Evolutionary conservation across 2,888 invertebrate species (phyloP), one percentile per base, ranked within the genome.

Genomic region (Cryptosula pallasiana): DNA sequence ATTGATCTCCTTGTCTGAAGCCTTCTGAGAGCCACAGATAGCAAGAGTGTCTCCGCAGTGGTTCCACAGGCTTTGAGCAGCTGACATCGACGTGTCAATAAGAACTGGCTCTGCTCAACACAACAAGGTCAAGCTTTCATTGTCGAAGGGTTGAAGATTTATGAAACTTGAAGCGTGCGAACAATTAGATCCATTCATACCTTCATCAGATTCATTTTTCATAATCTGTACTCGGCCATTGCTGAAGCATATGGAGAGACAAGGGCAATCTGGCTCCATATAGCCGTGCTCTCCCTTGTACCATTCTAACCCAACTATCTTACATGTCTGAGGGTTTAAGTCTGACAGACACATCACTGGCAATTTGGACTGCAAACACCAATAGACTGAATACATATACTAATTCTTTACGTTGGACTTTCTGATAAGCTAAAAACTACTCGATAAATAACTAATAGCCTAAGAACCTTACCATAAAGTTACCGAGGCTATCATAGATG

Each of bases 401-500:
- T n/a, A n/a, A n/a, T n/a, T n/a, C n/a, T n/a, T n/a, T n/a, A n/a
- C n/a, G n/a, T n/a, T n/a, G n/a, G n/a, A n/a, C n/a, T n/a, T n/a
- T n/a, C n/a, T n/a, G n/a, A n/a, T n/a, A n/a, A n/a, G n/a, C n/a
- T n/a, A n/a, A n/a, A n/a, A n/a, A n/a, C n/a, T n/a, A n/a, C n/a
- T n/a, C n/a, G n/a, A n/a, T n/a, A n/a, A n/a, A n/a, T n/a, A 45
- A 20, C 5, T 45, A 20, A 45, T 45, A 45, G 20, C 45, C 20
- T 9, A 5, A 57, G 57, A 29, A 29, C 79, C 84, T 82, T 80
- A 88, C 88, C 76, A 88, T 83, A 78, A 88, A 88, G 77, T 87
- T 87, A 69, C 98, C 98, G 82, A 92, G 91, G 81, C 92, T 92
- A 83, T 99, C 98, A 85, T 95, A 99, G 5, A 95, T 87, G 84